Conservation (phyloP, 2,113 vertebrate species). For the Puffinus mauretanicus region DNA sequence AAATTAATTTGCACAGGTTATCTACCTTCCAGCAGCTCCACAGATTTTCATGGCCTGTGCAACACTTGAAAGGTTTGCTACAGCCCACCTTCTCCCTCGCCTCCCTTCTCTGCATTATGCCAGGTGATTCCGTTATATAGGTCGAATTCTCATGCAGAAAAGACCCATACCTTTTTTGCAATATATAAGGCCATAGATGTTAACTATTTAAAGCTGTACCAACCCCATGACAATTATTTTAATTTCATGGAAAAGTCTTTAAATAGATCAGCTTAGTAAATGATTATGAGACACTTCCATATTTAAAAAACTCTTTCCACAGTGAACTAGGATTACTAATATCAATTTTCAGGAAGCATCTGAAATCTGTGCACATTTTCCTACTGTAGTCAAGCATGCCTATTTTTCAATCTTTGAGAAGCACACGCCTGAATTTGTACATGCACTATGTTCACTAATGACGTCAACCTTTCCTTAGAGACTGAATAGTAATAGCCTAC, state of each 20-base stretch:
- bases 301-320: background rate
- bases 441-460: background rate
- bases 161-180: background rate
- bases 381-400: background rate
- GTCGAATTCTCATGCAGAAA: background rate
- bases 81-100: background rate
- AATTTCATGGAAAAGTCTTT: background rate
- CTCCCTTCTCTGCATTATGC: background rate
- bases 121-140: conserved; percentile 25
- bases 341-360: background rate
- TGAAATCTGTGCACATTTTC: background rate
- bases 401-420: background rate
- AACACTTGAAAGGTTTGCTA: conserved; percentile 30
- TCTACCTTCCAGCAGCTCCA: conserved; percentile 10
- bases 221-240: conserved; percentile 38
- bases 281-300: background rate
- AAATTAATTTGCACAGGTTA: conserved; percentile 36
- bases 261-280: background rate
- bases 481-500: fast-evolving
- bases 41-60: background rate
- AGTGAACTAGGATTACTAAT: background rate
- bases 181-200: background rate
- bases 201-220: background rate
- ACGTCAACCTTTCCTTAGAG: background rate
- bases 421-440: fast-evolving